Conservation (phyloP, 2,888 invertebrate genomes). For the Gryllus longicercus region DNA sequence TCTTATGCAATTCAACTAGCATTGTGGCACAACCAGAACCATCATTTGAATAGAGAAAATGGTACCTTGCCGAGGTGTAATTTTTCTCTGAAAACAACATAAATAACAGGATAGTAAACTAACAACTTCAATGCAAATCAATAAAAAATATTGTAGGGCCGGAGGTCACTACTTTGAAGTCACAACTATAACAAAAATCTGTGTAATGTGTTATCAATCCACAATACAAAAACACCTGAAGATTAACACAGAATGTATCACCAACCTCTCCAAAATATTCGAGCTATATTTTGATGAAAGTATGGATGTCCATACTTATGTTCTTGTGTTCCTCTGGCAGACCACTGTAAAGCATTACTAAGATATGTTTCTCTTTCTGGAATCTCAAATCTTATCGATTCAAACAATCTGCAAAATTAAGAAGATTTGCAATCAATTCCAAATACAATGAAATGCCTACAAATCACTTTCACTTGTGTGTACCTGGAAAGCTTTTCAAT, state of each 20-base stretch:
- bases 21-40: constrained; percentile 82
- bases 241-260: not conserved
- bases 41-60: constrained; percentile 85
- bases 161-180: too few species aligned
- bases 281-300: constrained; percentile 78
- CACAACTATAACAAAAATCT: too few species aligned
- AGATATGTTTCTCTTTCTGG: constrained; percentile 82
- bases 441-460: constrained; percentile 12
- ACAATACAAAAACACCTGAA: not conserved
- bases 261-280: constrained; percentile 75
- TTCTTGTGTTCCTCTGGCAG: constrained; percentile 53
- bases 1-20: constrained; percentile 82
- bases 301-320: constrained; percentile 67
- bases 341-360: constrained; percentile 72
- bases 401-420: constrained; percentile 56
- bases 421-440: constrained; percentile 11
- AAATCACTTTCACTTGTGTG: not conserved
- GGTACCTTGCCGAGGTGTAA: constrained; percentile 79
- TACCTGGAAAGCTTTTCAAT: constrained; percentile 65
- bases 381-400: constrained; percentile 64
- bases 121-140: not conserved
- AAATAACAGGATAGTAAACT: constrained; percentile 11
- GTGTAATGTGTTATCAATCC: too few species aligned
- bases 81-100: constrained; percentile 66
- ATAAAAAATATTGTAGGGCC: not conserved